Evolutionary conservation across 2,797 vertebrate genomes (phyloP), one percentile per base, ranked within the genome.

Genomic region (Malurus splendens): DNA sequence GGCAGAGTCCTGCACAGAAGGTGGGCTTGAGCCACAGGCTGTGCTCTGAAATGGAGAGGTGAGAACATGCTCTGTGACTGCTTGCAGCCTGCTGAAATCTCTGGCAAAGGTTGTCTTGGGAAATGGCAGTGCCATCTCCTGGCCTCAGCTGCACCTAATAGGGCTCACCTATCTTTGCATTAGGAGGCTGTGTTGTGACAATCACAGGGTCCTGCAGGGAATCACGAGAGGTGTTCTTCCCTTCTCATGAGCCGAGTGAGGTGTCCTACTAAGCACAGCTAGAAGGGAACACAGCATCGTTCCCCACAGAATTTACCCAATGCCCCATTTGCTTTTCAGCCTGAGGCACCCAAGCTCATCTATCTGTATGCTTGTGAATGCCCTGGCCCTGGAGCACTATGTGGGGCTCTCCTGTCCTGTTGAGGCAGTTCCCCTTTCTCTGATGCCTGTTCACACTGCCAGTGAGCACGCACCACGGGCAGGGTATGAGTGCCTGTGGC

Each of bases 331-430:
- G 54, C 23, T 61, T 39, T 33, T 59, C 59, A 75, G 44, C n/a
- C 51, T 15, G 18, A 52, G 66, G 41, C 78, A 9, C 12, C 33
- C 1, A 3, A 57, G 60, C 45, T 76, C 30, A 5, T 28, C 17
- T 74, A 65, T 80, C 22, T 0, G 0, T 9, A 2, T 2, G 0
- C 25, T 25, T 23, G 39, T 23, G 41, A 24, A 25, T n/a, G 44
- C 24, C 52, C 51, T 27, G 32, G 39, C 47, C 8, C 47, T 20
- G 38, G 38, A 19, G 42, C 6, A 2, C 7, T 3, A 0, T 33
- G 2, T 0, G 33, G 23, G 18, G 14, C 78, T 57, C 70, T 50
- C 52, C 61, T 65, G 39, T 66, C 42, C 64, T 32, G 15, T 11
- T 27, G 72, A 44, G 64, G 39, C 18, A 7, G 9, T 55, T 71